Evolutionary conservation across 1,140 invertebrate species (phyloP).

Genomic region (Lasaia peninsularis): DNA sequence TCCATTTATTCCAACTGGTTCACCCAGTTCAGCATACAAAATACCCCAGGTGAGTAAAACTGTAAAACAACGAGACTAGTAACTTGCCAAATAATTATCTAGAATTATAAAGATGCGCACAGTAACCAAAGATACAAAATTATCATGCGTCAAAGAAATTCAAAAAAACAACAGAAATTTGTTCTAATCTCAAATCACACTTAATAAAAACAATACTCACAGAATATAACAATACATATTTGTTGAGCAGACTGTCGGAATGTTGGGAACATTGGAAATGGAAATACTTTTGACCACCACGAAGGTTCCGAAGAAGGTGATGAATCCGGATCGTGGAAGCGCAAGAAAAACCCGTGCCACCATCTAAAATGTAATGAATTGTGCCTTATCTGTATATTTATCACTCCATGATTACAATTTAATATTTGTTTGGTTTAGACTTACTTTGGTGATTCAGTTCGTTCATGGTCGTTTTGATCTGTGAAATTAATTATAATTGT

Average conservation of each 20-base stretch:
- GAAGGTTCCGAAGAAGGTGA: slow-evolving; percentile 85
- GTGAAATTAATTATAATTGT: not conserved
- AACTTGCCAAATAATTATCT: too few species aligned
- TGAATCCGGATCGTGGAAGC: slow-evolving; percentile 76
- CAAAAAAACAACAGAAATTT: too few species aligned
- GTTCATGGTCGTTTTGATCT: not conserved
- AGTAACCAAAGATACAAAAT: too few species aligned
- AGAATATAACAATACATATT: slow-evolving; percentile 82
- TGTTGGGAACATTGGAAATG: slow-evolving; percentile 88
- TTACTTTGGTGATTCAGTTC: not conserved
- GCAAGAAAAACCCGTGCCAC: slow-evolving; percentile 64
- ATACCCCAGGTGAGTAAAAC: slow-evolving; percentile 88
- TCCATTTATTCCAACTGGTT: slow-evolving; percentile 85
- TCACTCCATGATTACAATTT: not conserved
- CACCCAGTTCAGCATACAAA: slow-evolving; percentile 83
- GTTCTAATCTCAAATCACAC: too few species aligned
- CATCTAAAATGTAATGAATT: slow-evolving; percentile 40
- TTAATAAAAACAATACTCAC: slow-evolving; percentile 50
- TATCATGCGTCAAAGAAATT: too few species aligned
- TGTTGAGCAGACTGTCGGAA: slow-evolving; percentile 87
- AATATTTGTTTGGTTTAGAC: not conserved
- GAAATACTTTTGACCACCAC: slow-evolving; percentile 85
- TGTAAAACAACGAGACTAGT: too few species aligned
- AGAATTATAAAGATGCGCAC: too few species aligned
- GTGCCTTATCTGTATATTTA: not conserved